Base-by-base conservation (phyloP, 2,797 vertebrate species). In the Naso thynnoides region DNA sequence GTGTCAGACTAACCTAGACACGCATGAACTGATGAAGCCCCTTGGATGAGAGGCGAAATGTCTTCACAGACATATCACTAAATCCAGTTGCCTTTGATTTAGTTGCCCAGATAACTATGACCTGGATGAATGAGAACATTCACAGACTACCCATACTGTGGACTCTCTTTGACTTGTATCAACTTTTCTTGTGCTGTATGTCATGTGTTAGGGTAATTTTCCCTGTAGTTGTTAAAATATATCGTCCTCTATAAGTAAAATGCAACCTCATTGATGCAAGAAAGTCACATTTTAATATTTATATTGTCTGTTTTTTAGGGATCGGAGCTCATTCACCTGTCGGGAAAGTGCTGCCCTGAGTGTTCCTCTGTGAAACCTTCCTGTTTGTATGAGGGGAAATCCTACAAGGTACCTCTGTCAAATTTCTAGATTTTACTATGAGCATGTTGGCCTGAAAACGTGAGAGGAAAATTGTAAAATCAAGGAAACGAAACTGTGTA, bases 291-390 rank as follows among this genome's bases (percentile, higher is more conserved):
- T 11, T 2, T 4, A 44, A 49, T 23, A 3, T 1, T 14, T 8
- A 4, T 27, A 41, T 52, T 42, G 8, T 45, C 18, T 31, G 42
- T 2, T 50, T 29, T 64, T 21, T 19, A 99, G 98, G 96, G 94
- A 48, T 95, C 96, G 71, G 95, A 97, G 87, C 89, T 96, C 64
- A 83, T 96, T 78, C 94, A 96, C 80, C 88, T 96, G 29, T 85
- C 92, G 29, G 96, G 91, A 42, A 97, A 96, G 81, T 99, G 98
- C 86, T 99, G 98, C 79, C 93, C 96, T 8, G 96, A 98, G 89
- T 99, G 98, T 85, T 89, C 93, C 67, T 86, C 93, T 3, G 84
- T 70, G 18, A 94, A 65, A 45, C 82, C 90, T 10, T 79, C 88
- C 78, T 99, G 98, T 90, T 74, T 94, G 70, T 91, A 81, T 4